These are phyloP conservation scores for Carcharodon carcharias DNA, from an alignment of 2,797 vertebrate species.

Conservation along the genomic window DNA sequence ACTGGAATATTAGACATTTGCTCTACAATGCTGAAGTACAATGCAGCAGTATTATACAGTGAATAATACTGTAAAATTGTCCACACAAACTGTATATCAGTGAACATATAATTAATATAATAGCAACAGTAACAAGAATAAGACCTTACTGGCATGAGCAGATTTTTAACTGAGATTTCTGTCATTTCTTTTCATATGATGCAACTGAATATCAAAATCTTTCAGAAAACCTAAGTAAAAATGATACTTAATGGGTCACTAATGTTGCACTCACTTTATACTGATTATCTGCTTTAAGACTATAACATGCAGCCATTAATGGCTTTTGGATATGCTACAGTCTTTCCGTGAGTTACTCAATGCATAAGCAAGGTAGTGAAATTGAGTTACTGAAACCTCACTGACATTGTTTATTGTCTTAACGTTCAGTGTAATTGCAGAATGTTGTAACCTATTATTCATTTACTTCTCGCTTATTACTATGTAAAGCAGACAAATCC, in stretches of 20 bases:
- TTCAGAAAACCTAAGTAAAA: background rate
- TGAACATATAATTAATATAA: background rate
- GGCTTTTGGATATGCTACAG: background rate
- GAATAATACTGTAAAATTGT: background rate
- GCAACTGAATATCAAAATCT: background rate
- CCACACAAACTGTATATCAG: background rate
- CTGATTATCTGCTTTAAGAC: background rate
- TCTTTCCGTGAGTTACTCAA: background rate
- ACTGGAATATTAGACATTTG: background rate
- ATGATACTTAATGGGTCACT: background rate
- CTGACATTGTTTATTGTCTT: background rate
- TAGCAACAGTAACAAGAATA: background rate
- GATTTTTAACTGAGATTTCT: background rate
- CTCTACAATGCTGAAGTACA: background rate
- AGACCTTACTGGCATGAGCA: background rate
- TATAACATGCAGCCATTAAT: background rate
- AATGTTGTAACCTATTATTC: background rate
- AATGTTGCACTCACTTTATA: background rate
- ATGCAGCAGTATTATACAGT: background rate
- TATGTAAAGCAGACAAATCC: background rate
- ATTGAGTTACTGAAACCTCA: background rate
- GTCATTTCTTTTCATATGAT: background rate
- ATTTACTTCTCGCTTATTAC: too few species aligned
- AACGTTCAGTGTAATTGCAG: background rate
- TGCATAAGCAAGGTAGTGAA: background rate